These are phyloP conservation scores for Hydroisotoma schaefferi DNA, from an alignment of 2,888 invertebrate species.

Conservation along the genomic window DNA sequence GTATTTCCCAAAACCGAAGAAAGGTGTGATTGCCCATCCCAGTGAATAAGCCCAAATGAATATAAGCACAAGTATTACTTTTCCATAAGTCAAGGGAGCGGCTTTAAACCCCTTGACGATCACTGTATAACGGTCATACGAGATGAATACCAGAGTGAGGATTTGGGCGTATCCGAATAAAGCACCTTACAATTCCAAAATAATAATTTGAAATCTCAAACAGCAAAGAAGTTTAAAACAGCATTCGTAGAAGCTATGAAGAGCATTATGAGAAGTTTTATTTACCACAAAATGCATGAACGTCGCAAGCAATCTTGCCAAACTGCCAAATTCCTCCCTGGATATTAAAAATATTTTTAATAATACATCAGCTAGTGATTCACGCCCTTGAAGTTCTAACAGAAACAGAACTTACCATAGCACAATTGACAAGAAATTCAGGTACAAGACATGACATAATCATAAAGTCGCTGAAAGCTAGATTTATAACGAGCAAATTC, in stretches of 20 bases:
- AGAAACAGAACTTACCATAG: neutral
- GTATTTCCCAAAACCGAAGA: conserved; percentile 52
- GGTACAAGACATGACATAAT: conserved; percentile 45
- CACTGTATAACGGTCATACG: conserved; percentile 54
- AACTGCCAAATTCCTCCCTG: conserved; percentile 40
- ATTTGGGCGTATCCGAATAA: conserved; percentile 55
- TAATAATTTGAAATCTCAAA: neutral
- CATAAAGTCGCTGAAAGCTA: conserved; percentile 52
- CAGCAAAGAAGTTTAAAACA: neutral
- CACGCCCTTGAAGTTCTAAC: neutral
- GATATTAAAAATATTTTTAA: conserved; percentile 1
- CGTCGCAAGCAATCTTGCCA: conserved; percentile 28
- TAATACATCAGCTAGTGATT: neutral
- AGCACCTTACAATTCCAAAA: conserved; percentile 52
- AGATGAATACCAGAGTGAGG: conserved; percentile 53
- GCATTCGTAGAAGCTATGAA: neutral
- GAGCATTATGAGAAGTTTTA: neutral
- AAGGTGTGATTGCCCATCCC: conserved; percentile 51
- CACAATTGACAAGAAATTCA: conserved; percentile 30
- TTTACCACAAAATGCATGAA: conserved; percentile 38
- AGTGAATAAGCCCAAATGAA: conserved; percentile 53
- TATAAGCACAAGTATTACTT: conserved; percentile 50
- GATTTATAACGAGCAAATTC: conserved; percentile 53
- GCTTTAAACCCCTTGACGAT: conserved; percentile 50
- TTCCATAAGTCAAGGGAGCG: conserved; percentile 27